Percentiles rank a stretch among this genome's conserved stretches.
phyloP scores from a whole-genome alignment of 2,888 invertebrate genomes.

The Agrenia bidenticulata region DNA sequence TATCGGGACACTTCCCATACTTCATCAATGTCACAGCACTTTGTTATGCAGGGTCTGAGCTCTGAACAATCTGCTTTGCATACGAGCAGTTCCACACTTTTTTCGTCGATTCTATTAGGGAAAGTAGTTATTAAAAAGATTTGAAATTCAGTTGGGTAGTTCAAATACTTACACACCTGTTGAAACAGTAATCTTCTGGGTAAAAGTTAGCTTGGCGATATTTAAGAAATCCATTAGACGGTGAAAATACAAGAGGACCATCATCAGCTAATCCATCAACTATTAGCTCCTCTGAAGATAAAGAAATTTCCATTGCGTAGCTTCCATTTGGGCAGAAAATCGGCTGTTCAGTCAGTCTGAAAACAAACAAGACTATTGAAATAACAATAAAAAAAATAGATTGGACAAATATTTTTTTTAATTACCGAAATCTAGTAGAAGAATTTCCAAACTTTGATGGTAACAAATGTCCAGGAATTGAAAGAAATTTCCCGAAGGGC shows the following conservation, averaged over 20 bases:
- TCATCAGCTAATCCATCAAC: not conserved
- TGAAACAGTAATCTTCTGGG: constrained; percentile 47
- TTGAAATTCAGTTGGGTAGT: not conserved
- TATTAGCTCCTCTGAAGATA: not conserved
- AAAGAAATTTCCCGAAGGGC: too few species aligned
- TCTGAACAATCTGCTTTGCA: constrained; percentile 47
- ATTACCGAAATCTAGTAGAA: too few species aligned
- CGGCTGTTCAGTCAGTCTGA: constrained; percentile 21
- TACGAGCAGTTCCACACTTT: constrained; percentile 13
- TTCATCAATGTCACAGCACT: constrained; percentile 50
- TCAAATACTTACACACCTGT: constrained; percentile 40
- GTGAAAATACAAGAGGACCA: constrained; percentile 10
- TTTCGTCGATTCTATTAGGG: constrained; percentile 13
- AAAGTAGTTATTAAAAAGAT: constrained; percentile 6
- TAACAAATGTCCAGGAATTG: too few species aligned
- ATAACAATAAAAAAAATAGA: not conserved
- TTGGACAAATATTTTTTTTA: too few species aligned
- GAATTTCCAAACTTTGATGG: too few species aligned
- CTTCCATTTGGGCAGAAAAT: constrained; percentile 37
- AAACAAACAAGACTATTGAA: constrained; percentile 2
- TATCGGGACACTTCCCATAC: constrained; percentile 44
- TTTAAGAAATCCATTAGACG: constrained; percentile 38
- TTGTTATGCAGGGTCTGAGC: constrained; percentile 44
- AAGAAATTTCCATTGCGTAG: constrained; percentile 15
- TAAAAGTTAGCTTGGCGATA: constrained; percentile 42